These are phyloP conservation scores for Tetraodon nigroviridis DNA, from an alignment of 2,113 vertebrate species.

Conservation along the genomic window DNA sequence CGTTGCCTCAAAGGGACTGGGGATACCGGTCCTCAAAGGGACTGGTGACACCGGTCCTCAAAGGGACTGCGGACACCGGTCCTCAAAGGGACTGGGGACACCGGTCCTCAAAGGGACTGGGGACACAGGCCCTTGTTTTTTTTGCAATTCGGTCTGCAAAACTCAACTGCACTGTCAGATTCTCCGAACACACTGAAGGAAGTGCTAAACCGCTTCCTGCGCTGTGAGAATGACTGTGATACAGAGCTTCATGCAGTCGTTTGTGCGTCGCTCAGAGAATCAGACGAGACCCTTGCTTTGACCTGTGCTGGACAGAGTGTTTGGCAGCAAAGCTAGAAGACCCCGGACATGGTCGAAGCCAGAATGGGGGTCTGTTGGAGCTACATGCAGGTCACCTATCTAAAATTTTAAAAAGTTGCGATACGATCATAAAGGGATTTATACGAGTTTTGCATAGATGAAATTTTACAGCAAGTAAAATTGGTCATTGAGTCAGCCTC, in stretches of 20 bases:
- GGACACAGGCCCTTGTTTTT: too few species aligned
- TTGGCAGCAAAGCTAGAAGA: constrained; percentile 5
- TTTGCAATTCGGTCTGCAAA: not conserved
- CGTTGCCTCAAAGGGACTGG: constrained; percentile 1
- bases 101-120: too few species aligned
- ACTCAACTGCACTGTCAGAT: not conserved
- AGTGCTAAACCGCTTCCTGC: constrained; percentile 61
- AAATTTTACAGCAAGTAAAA: constrained; percentile 4
- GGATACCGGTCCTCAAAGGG: too few species aligned
- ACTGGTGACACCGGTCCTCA: too few species aligned
- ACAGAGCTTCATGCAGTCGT: not conserved
- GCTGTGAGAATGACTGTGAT: not conserved
- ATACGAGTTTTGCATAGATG: constrained; percentile 3
- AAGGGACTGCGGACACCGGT: too few species aligned
- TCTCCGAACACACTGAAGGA: not conserved
- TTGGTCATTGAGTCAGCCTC: constrained; percentile 38
- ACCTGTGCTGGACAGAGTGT: not conserved
- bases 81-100: constrained; percentile 5
- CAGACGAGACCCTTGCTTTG: not conserved
- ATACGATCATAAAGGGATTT: not conserved
- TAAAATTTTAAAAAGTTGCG: not conserved
- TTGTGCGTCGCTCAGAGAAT: not conserved
- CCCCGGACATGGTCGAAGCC: constrained; percentile 67
- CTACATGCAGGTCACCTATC: constrained; percentile 57
- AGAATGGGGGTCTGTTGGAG: constrained; percentile 77